phyloP scores from a whole-genome alignment of 2,113 vertebrate genomes.

The Peromyscus maniculatus region DNA sequence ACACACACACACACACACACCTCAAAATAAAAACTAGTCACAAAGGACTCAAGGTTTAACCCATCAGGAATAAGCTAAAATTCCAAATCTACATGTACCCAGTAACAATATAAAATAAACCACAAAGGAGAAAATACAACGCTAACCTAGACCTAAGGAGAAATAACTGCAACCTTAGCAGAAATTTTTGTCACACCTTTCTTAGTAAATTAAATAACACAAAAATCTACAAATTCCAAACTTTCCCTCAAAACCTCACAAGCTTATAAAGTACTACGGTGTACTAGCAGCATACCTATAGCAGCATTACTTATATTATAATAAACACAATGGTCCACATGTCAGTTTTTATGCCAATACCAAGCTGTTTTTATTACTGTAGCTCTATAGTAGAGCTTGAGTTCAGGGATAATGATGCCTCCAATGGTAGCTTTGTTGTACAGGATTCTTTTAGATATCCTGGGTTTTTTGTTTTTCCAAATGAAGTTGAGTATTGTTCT shows the following conservation, averaged over 20 bases:
- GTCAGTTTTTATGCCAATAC: too few relatives aligned
- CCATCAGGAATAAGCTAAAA: not conserved
- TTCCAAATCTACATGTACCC: not conserved
- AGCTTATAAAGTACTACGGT: not conserved
- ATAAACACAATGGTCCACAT: not conserved
- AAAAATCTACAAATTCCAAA: constrained; percentile 18
- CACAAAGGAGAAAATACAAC: constrained; percentile 16
- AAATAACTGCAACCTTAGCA: constrained; percentile 17
- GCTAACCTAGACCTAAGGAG: not conserved
- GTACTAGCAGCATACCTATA: not conserved
- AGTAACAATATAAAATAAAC: constrained; percentile 46
- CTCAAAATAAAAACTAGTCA: not conserved
- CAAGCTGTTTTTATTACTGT: too few relatives aligned
- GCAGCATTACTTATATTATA: not conserved
- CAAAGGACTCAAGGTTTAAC: constrained; percentile 11
- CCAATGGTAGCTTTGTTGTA: too few relatives aligned
- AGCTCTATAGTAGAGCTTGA: too few relatives aligned
- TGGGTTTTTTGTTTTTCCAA: too few relatives aligned
- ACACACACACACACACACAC: not conserved
- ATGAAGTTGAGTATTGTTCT: too few relatives aligned
- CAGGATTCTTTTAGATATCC: too few relatives aligned
- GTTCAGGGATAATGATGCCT: too few relatives aligned
- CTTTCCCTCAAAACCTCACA: not conserved
- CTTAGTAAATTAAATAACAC: constrained; percentile 31
- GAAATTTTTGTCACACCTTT: constrained; percentile 9